Base-by-base conservation (phyloP, 2,113 vertebrate species). In the Prochilodus magdalenae region DNA sequence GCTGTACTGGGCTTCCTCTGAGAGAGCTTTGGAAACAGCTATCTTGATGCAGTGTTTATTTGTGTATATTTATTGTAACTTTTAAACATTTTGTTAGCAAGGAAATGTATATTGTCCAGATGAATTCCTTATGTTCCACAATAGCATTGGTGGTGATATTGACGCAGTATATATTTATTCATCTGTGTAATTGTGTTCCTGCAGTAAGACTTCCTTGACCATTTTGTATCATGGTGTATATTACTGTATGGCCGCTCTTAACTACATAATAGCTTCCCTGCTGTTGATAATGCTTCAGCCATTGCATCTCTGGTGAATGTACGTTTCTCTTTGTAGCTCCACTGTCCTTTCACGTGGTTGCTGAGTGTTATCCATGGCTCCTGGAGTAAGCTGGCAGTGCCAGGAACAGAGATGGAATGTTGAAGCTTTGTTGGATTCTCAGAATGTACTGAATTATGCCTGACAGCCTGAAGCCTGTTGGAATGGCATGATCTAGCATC, bases 331-430 rank as follows among this genome's bases (percentile, higher is more conserved):
- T 47, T 65, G 22, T 76, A 1, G 5, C 22, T 44, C 14, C 26
- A n/a, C n/a, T 53, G 13, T 60, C 20, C 47, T 71, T 80, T 65
- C 4, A 16, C 22, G 33, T 22, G 65, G 55, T 73, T 86, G 44
- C 12, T 81, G 27, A 72, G 73, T 14, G 20, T 30, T 83, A 30
- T 74, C 69, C 53, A 33, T 40, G 78, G 65, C 62, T 80, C 27
- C 27, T 73, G 4, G 83, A 83, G 66, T 85, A 82, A 83, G 80
- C 84, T 73, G 81, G 86, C 86, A 83, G 91, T 91, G 89, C 92
- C 90, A 90, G 91, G 86, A 91, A 81, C 90, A 67, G 78, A 13
- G 62, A 70, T 89, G 90, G 93, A 93, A 93, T 93, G 91, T 55
- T 84, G 73, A 75, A 88, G 88, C 82, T 89, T 87, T 84, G 88